Percentiles rank a stretch among this genome's conserved stretches.
Conservation (phyloP, 2,888 invertebrate genomes). For the Xanthorhoe spadicearia region DNA sequence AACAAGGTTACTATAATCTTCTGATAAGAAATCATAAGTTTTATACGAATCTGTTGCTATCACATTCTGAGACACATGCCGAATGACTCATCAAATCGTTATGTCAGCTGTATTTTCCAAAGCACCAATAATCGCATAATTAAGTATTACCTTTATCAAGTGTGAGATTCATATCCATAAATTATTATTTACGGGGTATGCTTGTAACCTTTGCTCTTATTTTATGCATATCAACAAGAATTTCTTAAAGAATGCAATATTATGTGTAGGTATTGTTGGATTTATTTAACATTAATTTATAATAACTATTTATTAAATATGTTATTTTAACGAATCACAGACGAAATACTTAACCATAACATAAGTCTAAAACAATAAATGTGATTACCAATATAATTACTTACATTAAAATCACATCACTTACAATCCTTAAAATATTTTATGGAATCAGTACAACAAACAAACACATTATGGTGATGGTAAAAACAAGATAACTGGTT, state of each 20-base stretch:
- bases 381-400: not conserved
- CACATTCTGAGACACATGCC: not conserved
- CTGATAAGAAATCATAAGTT: not conserved
- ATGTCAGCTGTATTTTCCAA: not conserved
- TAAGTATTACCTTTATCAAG: not conserved
- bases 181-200: not conserved
- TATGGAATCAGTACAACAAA: not conserved
- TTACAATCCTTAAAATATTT: too few species aligned
- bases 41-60: not conserved
- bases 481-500: too few species aligned
- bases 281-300: too few species aligned
- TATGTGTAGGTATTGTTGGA: not conserved
- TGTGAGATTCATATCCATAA: conserved; percentile 17
- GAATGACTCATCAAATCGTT: not conserved
- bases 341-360: not conserved
- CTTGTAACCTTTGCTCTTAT: conserved; percentile 33
- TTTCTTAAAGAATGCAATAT: conserved; percentile 12
- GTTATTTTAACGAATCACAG: not conserved
- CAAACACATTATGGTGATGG: too few species aligned
- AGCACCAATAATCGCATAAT: not conserved
- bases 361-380: not conserved
- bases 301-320: too few species aligned
- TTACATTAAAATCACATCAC: not conserved
- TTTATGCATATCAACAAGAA: conserved; percentile 30
- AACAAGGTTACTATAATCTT: not conserved